phyloP scores from a whole-genome alignment of 2,797 vertebrate species.

The Hemibagrus guttatus region DNA sequence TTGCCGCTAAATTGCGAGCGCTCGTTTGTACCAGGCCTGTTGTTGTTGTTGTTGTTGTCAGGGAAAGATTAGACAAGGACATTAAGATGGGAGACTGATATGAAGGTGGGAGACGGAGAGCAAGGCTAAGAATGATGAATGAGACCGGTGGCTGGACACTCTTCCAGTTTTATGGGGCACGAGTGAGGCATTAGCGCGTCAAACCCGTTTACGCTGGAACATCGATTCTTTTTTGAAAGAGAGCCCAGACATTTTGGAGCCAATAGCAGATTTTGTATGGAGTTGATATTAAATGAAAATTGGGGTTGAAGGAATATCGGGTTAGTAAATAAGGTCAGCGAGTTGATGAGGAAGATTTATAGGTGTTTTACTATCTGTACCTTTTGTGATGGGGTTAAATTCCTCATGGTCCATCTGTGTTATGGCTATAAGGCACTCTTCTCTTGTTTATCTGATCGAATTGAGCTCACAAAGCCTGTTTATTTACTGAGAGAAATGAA shows the following conservation, averaged over 20 bases:
- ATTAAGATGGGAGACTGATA: slow-evolving; percentile 45
- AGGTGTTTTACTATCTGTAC: neutral
- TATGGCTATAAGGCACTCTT: neutral
- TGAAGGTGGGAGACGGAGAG: slow-evolving; percentile 44
- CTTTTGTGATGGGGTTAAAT: slow-evolving; percentile 13
- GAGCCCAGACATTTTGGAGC: slow-evolving; percentile 22
- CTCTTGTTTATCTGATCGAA: slow-evolving; percentile 30
- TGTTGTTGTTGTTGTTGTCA: slow-evolving; percentile 41
- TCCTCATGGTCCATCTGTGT: slow-evolving; percentile 7
- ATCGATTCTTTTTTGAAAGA: slow-evolving; percentile 45
- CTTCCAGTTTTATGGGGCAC: slow-evolving; percentile 32
- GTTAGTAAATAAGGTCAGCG: slow-evolving; percentile 38
- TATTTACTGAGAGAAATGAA: neutral
- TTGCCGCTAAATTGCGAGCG: slow-evolving; percentile 57
- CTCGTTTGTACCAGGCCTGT: slow-evolving; percentile 54
- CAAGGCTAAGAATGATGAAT: slow-evolving; percentile 51
- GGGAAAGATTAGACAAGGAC: slow-evolving; percentile 57
- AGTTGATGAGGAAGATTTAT: slow-evolving; percentile 10
- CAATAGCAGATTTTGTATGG: neutral
- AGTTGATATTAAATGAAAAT: neutral
- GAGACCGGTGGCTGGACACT: slow-evolving; percentile 40
- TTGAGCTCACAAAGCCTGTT: neutral
- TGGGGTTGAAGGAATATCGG: slow-evolving; percentile 13
- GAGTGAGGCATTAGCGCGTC: slow-evolving; percentile 41
- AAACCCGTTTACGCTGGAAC: slow-evolving; percentile 36